Evolutionary conservation across 1,140 invertebrate genomes (phyloP).

Genomic region (Diplogasteroides magnus): DNA sequence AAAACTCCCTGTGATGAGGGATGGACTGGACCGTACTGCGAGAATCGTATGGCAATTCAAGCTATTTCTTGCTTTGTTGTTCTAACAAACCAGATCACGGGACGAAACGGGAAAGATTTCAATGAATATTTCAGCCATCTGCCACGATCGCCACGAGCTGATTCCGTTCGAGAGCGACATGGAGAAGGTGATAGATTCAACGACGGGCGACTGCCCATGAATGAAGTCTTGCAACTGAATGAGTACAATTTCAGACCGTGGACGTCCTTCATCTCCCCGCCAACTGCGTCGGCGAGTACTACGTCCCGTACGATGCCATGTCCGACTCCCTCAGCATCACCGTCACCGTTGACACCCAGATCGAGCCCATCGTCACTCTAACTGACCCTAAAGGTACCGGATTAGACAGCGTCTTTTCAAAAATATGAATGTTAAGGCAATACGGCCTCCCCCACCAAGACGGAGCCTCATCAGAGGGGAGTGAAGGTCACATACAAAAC

Average conservation of each 20-base stretch:
- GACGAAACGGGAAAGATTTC: not conserved
- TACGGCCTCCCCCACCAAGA: too few relatives aligned
- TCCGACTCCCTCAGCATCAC: not conserved
- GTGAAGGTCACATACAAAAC: not conserved
- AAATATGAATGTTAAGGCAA: too few relatives aligned
- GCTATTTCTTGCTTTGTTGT: not conserved
- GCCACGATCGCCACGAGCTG: not conserved
- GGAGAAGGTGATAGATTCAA: not conserved
- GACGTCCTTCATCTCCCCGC: not conserved
- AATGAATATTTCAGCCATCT: not conserved
- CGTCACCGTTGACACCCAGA: not conserved
- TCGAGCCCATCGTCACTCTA: not conserved
- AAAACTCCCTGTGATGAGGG: slow-evolving; percentile 23
- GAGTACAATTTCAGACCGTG: not conserved
- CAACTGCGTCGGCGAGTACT: not conserved
- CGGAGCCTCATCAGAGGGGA: too few relatives aligned
- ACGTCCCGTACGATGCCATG: not conserved
- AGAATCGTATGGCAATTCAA: slow-evolving; percentile 24
- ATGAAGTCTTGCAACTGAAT: not conserved
- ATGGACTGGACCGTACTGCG: slow-evolving; percentile 38
- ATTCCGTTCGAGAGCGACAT: not conserved
- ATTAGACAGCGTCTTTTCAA: not conserved
- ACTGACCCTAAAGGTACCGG: not conserved
- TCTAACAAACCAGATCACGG: not conserved
- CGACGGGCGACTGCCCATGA: not conserved